These are phyloP conservation scores for Macrocentrus cingulum DNA, from an alignment of 1,140 invertebrate genomes.

Conservation along the genomic window DNA sequence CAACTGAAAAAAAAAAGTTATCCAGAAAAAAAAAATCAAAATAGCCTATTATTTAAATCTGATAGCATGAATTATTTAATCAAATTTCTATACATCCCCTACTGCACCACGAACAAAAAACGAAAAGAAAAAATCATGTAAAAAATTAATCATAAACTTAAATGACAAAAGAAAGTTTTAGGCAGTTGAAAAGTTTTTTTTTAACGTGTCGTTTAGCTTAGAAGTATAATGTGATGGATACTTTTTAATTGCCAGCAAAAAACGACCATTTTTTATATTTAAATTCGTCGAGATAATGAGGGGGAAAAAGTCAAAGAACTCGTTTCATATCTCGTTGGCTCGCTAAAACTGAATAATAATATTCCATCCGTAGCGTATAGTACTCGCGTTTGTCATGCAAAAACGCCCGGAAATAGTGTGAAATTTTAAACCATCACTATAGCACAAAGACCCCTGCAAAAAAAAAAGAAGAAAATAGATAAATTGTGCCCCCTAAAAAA, in stretches of 20 bases:
- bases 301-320: neutral
- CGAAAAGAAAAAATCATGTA: neutral
- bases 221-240: neutral
- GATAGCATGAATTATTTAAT: too few relatives aligned
- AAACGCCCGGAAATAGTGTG: too few relatives aligned
- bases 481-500: too few relatives aligned
- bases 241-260: conserved; percentile 1
- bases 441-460: too few relatives aligned
- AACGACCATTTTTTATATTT: neutral
- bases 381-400: too few relatives aligned
- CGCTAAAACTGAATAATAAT: neutral
- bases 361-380: too few relatives aligned
- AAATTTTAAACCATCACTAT: too few relatives aligned
- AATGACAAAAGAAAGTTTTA: neutral
- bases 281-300: neutral
- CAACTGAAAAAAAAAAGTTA: neutral
- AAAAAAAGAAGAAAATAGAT: too few relatives aligned
- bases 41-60: too few relatives aligned
- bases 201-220: neutral
- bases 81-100: too few relatives aligned
- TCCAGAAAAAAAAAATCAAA: too few relatives aligned
- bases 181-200: neutral
- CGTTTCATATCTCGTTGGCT: neutral
- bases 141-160: conserved; percentile 4
- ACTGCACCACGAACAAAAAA: too few relatives aligned